Base-by-base conservation (phyloP, 92 coral and sea anemone genomes). In the Montipora capitata region DNA sequence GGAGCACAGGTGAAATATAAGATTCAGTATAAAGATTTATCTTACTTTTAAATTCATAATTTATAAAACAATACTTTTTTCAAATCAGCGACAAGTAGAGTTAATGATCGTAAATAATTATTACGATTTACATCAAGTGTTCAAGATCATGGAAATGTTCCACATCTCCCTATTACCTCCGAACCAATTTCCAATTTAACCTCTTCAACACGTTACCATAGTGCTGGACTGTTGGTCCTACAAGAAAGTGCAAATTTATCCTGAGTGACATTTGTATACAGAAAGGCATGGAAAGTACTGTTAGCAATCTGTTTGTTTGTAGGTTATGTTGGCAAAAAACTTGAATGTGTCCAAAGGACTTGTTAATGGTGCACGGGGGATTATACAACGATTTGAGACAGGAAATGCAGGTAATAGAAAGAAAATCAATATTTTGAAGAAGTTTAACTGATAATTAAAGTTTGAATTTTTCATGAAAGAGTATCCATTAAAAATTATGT, bases 361-460 rank as follows among this genome's bases (percentile, higher is more conserved):
- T 11, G 99, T 98, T 2, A 98, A 98, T 85, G 99, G 99, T 43
- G 99, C 99, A 56, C 94, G 99, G 12, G 99, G 99, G 12, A 87
- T 98, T 18, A 84, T 98, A 35, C 85, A 80, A 86, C 86, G 81
- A 4, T 98, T 96, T 76, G 94, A 95, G 16, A 52, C 94, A n/a
- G 98, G 99, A 87, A 92, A 92, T 86, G 77, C 92, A 74, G 96
- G 99, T 92, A 84, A 74, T 57, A 14, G 16, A 51, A 3, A 14
- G 3, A 38, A 17, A 41, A 43, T 16, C 54, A 59, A 45, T 59
- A 12, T 3, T 59, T 5, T 45, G 51, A 45, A 8, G 51, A 45
- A 45, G 51, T 4, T 45, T 45, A 45, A 1, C 35, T 27, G 35
- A 27, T 27, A 27, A 27, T 27, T 27, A 27, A 27, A 27, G 35